Base-by-base conservation (phyloP, 2,888 invertebrate genomes). In the Tenthredo distinguenda region DNA sequence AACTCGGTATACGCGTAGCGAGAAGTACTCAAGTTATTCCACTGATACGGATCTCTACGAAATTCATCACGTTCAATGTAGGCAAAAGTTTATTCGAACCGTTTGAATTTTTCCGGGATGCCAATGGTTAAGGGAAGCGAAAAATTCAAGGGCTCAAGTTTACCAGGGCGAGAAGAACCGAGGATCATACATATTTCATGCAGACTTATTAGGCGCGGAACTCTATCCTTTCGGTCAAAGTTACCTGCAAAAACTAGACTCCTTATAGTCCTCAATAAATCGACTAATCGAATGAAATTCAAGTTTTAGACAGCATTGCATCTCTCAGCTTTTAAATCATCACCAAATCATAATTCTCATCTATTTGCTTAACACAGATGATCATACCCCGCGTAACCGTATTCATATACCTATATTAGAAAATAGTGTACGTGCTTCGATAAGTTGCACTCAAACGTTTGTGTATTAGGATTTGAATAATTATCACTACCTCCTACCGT, bases 181-280 rank as follows among this genome's bases (percentile, higher is more conserved):
- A 50, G 37, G 21, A n/a, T 87, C 88, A 87, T 88, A 87, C 86
- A 89, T 89, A 82, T 89, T 89, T 90, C 87, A 90, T 87, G 85
- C 31, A 65, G 74, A 84, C 84, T 87, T 87, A 85, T 88, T 87
- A 86, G 76, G 83, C 76, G 83, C 37, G n/a, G 9, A 34, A n/a
- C 55, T 55, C n/a, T 55, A 31, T 34, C 77, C 34, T 77, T 34
- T 15, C 55, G 77, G 50, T 50, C 18, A 77, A 77, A 77, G 50
- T 40, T 37, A 81, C 81, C 40, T 47, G 37, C 74, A 1, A 26
- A 15, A 77, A 31, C 31, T 31, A 21, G 9, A 50, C 18, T 77
- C 76, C 7, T 21, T 21, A 9, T 2, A 21, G 40, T 72, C 43
- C 9, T 40, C 40, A 40, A 37, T n/a, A 43, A 43, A 40, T 43